Base-by-base conservation (phyloP, 92 coral and sea anemone species). In the Plumapathes pennacea region DNA sequence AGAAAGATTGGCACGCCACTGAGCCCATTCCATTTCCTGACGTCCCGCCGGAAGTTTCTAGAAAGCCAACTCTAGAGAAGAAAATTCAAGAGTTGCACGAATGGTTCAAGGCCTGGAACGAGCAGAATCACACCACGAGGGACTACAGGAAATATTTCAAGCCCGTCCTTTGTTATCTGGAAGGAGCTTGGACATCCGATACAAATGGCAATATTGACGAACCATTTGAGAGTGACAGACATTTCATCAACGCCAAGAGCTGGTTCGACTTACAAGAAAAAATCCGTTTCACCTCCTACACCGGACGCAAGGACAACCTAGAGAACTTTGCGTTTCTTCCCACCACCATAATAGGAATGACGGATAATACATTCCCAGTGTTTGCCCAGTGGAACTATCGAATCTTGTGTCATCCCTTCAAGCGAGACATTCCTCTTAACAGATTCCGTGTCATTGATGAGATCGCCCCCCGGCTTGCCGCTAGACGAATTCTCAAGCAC, bases 371-470 rank as follows among this genome's bases (percentile, higher is more conserved):
- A 28, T 12, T n/a, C n/a, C n/a, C n/a, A n/a, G n/a, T n/a, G 36
- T 74, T 84, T 51, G 90, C 90, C 22, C 90, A 84, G 34, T 84
- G 85, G 90, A 84, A 84, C 67, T 84, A 84, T 38, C 90, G 90
- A 3, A 84, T 84, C 28, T 38, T 59, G 72, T 84, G 90, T 38
- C 85, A 84, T 25, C 90, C 90, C 32, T 10, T 84, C 5, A 72
- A 69, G 23, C 63, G 82, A 1, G 90, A 84, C 41, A 10, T 84
- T 12, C 90, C 90, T 15, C 19, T 75, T 25, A 60, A 45, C 72
- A 61, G 89, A 48, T 58, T 82, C 10, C 84, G 79, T 24, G 62
- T 69, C 29, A 64, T 68, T n/a, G 89, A 82, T 38, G 80, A 78
- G 32, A 32, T 69, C 17, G 67, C 47, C 2, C 15, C 58, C 17